Evolutionary conservation across 53 echinoderm and acorn worm genomes (phyloP).

Genomic region (Stichopus horrens): DNA sequence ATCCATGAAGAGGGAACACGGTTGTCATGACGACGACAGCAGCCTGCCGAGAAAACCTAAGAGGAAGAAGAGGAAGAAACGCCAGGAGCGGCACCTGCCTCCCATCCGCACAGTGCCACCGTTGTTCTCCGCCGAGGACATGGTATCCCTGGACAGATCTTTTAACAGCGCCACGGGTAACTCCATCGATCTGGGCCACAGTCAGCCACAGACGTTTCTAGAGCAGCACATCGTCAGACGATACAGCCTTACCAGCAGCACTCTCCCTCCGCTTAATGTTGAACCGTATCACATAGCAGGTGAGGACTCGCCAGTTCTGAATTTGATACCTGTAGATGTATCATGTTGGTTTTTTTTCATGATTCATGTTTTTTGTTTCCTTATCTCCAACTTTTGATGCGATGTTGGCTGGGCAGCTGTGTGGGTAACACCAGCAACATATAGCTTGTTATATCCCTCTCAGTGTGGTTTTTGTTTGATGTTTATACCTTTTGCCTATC

Average conservation of each 20-base stretch:
- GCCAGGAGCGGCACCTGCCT: slow-evolving; percentile 48
- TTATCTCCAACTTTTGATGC: too few relatives aligned
- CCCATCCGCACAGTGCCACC: slow-evolving; percentile 41
- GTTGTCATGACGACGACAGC: slow-evolving; percentile 16
- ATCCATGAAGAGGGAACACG: not conserved
- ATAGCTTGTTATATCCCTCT: too few relatives aligned
- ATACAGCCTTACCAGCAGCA: slow-evolving; percentile 58
- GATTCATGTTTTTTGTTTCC: too few relatives aligned
- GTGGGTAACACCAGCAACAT: too few relatives aligned
- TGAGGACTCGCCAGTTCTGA: not conserved
- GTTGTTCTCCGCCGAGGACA: slow-evolving; percentile 55
- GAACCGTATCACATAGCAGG: slow-evolving; percentile 45
- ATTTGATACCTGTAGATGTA: not conserved
- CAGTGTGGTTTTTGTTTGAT: too few relatives aligned
- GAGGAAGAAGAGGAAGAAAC: slow-evolving; percentile 51
- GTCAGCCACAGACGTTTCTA: slow-evolving; percentile 82
- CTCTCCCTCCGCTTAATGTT: slow-evolving; percentile 15
- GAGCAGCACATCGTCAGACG: slow-evolving; percentile 93
- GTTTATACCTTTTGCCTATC: too few relatives aligned
- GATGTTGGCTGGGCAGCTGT: too few relatives aligned
- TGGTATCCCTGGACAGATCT: slow-evolving; percentile 39
- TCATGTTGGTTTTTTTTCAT: too few relatives aligned
- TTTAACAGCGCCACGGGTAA: slow-evolving; percentile 19
- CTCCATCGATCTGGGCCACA: slow-evolving; percentile 59
- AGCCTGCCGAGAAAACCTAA: not conserved